These are phyloP conservation scores for Symphodus melops DNA, from an alignment of 2,113 vertebrate genomes.

Conservation along the genomic window DNA sequence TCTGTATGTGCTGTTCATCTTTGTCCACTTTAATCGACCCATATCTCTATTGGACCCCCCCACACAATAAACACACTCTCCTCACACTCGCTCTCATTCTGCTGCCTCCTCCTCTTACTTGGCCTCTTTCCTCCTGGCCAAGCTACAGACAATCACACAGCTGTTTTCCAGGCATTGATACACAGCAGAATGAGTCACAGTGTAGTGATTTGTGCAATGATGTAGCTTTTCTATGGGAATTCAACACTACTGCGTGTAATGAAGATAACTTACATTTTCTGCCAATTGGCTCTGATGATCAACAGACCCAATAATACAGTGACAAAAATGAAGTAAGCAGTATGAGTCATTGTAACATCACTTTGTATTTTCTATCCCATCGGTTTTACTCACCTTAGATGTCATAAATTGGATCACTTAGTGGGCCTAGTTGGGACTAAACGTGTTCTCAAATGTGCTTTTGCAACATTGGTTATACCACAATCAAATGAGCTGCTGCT, in stretches of 20 bases:
- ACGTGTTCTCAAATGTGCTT: not conserved
- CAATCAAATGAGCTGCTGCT: conserved; percentile 24
- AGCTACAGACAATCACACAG: conserved; percentile 46
- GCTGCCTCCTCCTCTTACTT: conserved; percentile 17
- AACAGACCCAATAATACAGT: conserved; percentile 26
- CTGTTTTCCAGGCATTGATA: conserved; percentile 63
- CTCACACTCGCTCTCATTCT: conserved; percentile 6
- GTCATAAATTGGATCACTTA: not conserved
- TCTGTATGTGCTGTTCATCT: conserved; percentile 35
- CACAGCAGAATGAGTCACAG: conserved; percentile 54
- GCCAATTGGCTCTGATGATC: conserved; percentile 37
- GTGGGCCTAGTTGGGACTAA: not conserved
- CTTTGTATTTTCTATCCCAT: conserved; percentile 11
- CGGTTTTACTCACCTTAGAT: not conserved
- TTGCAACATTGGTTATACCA: conserved; percentile 6
- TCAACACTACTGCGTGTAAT: conserved; percentile 2
- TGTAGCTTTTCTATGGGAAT: conserved; percentile 41
- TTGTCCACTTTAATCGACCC: conserved; percentile 47
- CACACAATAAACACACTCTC: not conserved
- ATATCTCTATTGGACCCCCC: conserved; percentile 43
- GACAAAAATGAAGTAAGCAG: conserved; percentile 19
- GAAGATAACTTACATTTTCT: conserved; percentile 13
- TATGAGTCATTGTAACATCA: conserved; percentile 34
- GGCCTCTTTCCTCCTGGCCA: conserved; percentile 49
- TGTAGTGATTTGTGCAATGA: conserved; percentile 37